phyloP scores from a whole-genome alignment of 2,113 vertebrate species.

The Pedionomus torquatus region DNA sequence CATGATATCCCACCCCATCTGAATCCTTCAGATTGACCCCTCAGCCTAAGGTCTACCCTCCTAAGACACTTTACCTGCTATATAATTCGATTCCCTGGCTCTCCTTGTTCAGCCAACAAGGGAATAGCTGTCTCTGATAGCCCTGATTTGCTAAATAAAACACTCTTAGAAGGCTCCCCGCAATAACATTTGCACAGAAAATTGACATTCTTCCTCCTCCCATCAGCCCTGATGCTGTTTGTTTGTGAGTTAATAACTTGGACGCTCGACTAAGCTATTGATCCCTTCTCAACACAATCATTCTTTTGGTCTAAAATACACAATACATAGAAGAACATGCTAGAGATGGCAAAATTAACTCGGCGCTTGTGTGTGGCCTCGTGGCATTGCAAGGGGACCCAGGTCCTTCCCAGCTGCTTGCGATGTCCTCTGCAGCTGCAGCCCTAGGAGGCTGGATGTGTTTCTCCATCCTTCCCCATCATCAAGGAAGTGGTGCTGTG shows the following conservation, averaged over 20 bases:
- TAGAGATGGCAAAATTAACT: neutral
- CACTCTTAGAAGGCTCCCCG: slow-evolving; percentile 9
- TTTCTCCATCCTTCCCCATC: neutral
- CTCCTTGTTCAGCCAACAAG: neutral
- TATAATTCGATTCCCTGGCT: neutral
- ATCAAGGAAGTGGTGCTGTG: neutral
- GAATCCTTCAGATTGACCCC: neutral
- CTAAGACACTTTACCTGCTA: neutral
- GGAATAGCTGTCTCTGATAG: neutral
- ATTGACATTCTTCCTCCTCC: slow-evolving; percentile 59
- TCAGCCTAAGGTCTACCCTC: neutral
- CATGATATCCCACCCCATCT: neutral
- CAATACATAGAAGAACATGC: neutral
- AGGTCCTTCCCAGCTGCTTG: neutral
- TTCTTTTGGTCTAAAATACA: slow-evolving; percentile 34
- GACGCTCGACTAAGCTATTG: slow-evolving; percentile 43
- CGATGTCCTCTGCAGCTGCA: neutral
- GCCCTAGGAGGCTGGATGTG: accelerated
- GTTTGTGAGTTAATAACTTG: slow-evolving; percentile 69
- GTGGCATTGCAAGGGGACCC: neutral
- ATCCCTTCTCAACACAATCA: slow-evolving; percentile 15
- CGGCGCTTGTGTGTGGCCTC: accelerated
- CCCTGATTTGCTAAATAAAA: slow-evolving; percentile 51
- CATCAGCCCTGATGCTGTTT: neutral
- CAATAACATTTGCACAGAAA: slow-evolving; percentile 57